phyloP scores from a whole-genome alignment of 2,888 invertebrate genomes.

The Linyphia triangularis region DNA sequence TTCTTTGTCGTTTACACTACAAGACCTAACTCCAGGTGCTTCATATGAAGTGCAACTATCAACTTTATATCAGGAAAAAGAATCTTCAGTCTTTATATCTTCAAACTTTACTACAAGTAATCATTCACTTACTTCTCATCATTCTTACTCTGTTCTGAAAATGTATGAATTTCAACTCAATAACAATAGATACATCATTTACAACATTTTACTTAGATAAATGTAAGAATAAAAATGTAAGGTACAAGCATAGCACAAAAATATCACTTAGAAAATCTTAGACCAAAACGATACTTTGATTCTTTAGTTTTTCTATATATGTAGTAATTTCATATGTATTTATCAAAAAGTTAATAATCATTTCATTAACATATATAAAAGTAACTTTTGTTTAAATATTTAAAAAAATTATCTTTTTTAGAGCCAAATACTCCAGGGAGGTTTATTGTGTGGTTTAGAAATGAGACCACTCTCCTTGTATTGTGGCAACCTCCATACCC shows the following conservation, averaged over 20 bases:
- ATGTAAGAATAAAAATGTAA: too few relatives aligned
- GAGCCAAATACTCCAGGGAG: slow-evolving; percentile 97
- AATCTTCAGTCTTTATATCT: slow-evolving; percentile 85
- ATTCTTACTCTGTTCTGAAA: neutral
- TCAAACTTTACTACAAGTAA: slow-evolving; percentile 91
- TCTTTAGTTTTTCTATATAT: neutral
- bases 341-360: too few relatives aligned
- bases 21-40: slow-evolving; percentile 92
- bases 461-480: slow-evolving; percentile 95
- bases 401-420: slow-evolving; percentile 81
- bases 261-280: too few relatives aligned
- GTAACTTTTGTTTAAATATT: too few relatives aligned
- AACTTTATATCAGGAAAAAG: slow-evolving; percentile 93
- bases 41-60: slow-evolving; percentile 95
- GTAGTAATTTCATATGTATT: too few relatives aligned
- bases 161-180: neutral
- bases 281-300: too few relatives aligned
- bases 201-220: too few relatives aligned
- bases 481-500: slow-evolving; percentile 98
- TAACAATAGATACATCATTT: too few relatives aligned
- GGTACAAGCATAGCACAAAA: too few relatives aligned
- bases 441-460: slow-evolving; percentile 97
- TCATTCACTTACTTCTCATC: neutral
- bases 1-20: slow-evolving; percentile 85
- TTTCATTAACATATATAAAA: too few relatives aligned